Conservation (phyloP, 2,113 vertebrate species). For the Sylvilagus bachmani region DNA sequence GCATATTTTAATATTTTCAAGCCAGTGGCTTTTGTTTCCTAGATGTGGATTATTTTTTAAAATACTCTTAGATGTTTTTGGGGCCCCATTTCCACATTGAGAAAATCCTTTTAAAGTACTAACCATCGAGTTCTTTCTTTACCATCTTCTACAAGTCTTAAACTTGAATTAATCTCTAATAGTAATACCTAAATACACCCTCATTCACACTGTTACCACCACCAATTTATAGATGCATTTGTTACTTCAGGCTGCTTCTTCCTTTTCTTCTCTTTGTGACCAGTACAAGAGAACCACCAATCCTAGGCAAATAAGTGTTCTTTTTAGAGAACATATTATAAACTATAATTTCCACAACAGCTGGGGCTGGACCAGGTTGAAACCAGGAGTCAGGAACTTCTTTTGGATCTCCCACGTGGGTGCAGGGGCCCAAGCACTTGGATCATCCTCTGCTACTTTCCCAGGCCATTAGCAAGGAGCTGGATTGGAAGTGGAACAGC, state of each 20-base stretch:
- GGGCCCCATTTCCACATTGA: not conserved
- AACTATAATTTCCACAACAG: not conserved
- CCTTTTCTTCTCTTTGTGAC: not conserved
- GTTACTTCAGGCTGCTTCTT: slow-evolving; percentile 24
- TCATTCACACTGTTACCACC: not conserved
- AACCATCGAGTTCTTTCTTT: not conserved
- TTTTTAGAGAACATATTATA: slow-evolving; percentile 34
- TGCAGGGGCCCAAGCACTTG: too few species aligned
- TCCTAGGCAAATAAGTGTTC: slow-evolving; percentile 6
- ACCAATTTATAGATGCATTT: slow-evolving; percentile 30
- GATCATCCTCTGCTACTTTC: too few species aligned
- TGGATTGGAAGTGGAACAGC: too few species aligned
- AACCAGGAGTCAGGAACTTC: too few species aligned
- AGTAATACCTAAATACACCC: not conserved
- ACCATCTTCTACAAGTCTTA: not conserved
- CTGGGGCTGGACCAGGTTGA: too few species aligned
- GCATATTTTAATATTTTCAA: slow-evolving; percentile 53
- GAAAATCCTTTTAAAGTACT: slow-evolving; percentile 23
- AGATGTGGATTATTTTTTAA: not conserved
- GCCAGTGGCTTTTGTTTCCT: slow-evolving; percentile 28
- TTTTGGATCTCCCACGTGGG: too few species aligned
- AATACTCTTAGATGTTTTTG: slow-evolving; percentile 30
- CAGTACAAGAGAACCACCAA: not conserved
- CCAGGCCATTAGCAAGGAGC: too few species aligned
- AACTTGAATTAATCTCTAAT: not conserved